Percentiles rank a stretch among this genome's conserved stretches.
Evolutionary conservation across 2,113 vertebrate species (phyloP).

Genomic region (Pelecanoides urinatrix): DNA sequence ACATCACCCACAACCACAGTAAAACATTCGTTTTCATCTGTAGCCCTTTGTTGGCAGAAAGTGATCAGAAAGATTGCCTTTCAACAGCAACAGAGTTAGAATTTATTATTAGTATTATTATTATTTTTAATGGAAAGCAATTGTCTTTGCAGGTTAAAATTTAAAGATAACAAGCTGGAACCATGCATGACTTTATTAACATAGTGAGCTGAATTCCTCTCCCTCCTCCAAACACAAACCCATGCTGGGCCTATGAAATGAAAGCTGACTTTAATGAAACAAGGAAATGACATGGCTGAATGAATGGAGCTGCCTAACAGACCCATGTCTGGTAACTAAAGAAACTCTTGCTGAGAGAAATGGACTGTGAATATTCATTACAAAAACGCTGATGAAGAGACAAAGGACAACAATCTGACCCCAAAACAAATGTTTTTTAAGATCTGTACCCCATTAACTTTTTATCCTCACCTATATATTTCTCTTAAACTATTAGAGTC

Average conservation of each 20-base stretch:
- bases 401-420: background rate
- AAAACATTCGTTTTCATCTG: background rate
- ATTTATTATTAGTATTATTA: background rate
- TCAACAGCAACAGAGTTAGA: background rate
- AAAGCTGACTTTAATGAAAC: conserved; percentile 50
- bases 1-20: background rate
- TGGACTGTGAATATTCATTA: conserved; percentile 15
- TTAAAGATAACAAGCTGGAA: conserved; percentile 29
- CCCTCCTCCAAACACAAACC: background rate
- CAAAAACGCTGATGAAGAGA: background rate
- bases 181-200: background rate
- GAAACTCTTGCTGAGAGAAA: conserved; percentile 28
- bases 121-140: conserved; percentile 11
- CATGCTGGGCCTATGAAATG: conserved; percentile 35
- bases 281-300: background rate
- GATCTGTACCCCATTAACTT: background rate
- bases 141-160: conserved; percentile 19
- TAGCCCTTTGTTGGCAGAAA: background rate
- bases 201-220: background rate
- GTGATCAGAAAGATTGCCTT: background rate
- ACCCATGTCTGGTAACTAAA: background rate
- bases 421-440: background rate
- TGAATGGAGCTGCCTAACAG: conserved; percentile 6
- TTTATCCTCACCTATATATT: background rate
- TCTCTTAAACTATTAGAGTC: background rate